Percentiles rank a stretch among this genome's conserved stretches.
Evolutionary conservation across 2,113 vertebrate species (phyloP).

Genomic region (Echinops telfairi): DNA sequence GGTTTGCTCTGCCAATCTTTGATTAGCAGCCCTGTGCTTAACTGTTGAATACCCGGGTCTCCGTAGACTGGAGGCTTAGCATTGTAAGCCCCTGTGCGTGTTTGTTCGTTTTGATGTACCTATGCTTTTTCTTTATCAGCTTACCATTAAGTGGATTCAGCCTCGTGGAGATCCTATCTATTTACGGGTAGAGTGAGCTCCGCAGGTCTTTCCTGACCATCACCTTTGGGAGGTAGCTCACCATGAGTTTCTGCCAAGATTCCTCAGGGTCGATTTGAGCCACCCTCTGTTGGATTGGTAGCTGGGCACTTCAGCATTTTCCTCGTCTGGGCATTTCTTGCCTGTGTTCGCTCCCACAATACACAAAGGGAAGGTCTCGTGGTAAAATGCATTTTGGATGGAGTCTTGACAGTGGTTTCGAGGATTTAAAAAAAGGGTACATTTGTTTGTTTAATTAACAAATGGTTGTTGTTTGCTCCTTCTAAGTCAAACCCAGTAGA

Average conservation of each 20-base stretch:
- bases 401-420: not conserved
- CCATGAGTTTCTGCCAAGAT: not conserved
- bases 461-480: slow-evolving; percentile 38
- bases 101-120: not conserved
- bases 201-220: not conserved
- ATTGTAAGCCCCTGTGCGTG: not conserved
- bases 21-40: not conserved
- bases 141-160: not conserved
- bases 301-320: not conserved
- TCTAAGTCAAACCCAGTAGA: not conserved
- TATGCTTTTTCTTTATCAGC: not conserved
- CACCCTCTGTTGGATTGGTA: not conserved
- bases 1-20: not conserved
- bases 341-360: not conserved
- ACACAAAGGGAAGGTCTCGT: not conserved
- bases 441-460: slow-evolving; percentile 54
- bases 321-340: not conserved
- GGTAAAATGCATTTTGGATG: not conserved
- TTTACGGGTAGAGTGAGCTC: not conserved
- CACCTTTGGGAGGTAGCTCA: not conserved
- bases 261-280: not conserved
- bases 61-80: not conserved
- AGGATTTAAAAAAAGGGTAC: not conserved
- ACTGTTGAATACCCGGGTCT: not conserved
- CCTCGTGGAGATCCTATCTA: not conserved